A percentile compares a stretch with the other conserved stretches of the same genome.
phyloP scores from a whole-genome alignment of 2,113 vertebrate genomes.

The Gymnogyps californianus region DNA sequence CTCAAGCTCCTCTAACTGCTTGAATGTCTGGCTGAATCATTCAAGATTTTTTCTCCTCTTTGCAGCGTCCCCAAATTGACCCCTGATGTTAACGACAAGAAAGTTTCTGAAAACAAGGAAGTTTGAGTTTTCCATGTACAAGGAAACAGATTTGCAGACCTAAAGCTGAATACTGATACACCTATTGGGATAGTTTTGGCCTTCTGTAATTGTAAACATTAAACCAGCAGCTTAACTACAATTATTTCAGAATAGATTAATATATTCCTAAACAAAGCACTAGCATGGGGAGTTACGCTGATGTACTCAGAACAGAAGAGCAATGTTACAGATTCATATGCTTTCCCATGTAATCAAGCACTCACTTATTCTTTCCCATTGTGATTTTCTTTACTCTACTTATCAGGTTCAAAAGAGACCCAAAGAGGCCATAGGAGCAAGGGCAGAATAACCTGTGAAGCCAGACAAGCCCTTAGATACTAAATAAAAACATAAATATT shows the following conservation, averaged over 20 bases:
- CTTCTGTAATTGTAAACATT: background rate
- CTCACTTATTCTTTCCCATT: background rate
- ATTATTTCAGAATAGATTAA: background rate
- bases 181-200: background rate
- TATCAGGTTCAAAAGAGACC: background rate
- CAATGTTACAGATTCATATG: background rate
- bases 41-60: background rate
- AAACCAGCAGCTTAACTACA: background rate
- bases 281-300: background rate
- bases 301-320: background rate
- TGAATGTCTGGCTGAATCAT: background rate
- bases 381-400: background rate
- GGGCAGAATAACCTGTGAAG: background rate
- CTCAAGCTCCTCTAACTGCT: background rate
- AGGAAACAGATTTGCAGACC: background rate
- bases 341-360: background rate
- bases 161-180: background rate
- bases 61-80: background rate
- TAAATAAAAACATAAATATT: background rate
- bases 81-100: background rate
- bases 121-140: background rate
- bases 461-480: background rate
- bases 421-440: background rate
- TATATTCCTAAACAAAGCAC: background rate
- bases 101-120: background rate